These are phyloP conservation scores for Sigmodon hispidus DNA, from an alignment of 2,113 vertebrate species.

Conservation along the genomic window DNA sequence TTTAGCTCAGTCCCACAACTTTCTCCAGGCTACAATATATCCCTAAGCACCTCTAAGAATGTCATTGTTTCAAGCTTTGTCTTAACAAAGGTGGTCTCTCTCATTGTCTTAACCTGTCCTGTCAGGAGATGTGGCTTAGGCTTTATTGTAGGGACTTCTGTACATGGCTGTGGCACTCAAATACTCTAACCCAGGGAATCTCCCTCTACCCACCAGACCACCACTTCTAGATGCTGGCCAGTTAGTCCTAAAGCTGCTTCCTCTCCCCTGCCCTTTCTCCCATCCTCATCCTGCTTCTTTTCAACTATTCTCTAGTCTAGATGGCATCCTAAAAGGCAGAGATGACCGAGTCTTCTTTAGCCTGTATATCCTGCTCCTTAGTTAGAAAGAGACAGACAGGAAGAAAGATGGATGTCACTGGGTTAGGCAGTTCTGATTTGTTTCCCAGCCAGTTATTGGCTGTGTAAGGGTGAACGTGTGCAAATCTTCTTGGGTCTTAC, in stretches of 20 bases:
- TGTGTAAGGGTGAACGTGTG: background rate
- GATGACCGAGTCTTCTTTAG: background rate
- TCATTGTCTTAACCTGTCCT: background rate
- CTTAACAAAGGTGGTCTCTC: background rate
- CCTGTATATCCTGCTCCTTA: slow-evolving; percentile 8
- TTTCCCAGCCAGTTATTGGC: slow-evolving; percentile 11
- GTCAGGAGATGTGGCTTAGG: too few relatives aligned
- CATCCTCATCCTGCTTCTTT: background rate
- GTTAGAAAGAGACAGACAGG: background rate
- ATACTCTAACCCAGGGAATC: background rate
- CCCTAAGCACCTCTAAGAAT: background rate
- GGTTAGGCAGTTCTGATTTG: background rate
- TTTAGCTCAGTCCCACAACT: background rate
- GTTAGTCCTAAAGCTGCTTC: background rate
- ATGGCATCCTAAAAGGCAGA: background rate
- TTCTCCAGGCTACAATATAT: background rate
- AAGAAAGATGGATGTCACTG: background rate
- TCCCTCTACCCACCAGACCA: too few relatives aligned
- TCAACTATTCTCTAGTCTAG: background rate
- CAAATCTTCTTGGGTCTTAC: slow-evolving; percentile 33
- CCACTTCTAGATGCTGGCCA: background rate
- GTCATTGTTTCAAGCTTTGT: background rate
- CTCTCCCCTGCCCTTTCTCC: background rate
- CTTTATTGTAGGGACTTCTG: background rate
- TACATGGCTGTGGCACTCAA: background rate